Base-by-base conservation (phyloP, 2,797 vertebrate species). In the Sebastes hubbsi region DNA sequence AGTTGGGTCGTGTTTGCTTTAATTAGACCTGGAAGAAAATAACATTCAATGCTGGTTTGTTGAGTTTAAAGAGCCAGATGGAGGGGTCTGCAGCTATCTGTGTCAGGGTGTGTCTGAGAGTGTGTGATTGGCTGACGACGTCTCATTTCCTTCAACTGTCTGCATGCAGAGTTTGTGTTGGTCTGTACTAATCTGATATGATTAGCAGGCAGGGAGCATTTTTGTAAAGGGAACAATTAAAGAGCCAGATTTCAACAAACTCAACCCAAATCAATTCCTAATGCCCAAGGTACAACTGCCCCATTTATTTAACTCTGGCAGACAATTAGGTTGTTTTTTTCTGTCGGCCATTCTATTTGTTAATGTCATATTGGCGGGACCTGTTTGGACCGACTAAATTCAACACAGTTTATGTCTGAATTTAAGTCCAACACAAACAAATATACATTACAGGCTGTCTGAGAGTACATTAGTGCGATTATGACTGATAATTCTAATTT, bases 251-350 rank as follows among this genome's bases (percentile, higher is more conserved):
- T 86, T 84, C 75, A 65, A 58, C 29, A 56, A 79, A 72, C 54
- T 71, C 60, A 80, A 69, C 30, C 6, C 14, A 76, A 80, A 82
- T 87, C 63, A 82, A 81, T 74, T 78, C 29, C 16, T 70, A 65
- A 76, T 27, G 67, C 49, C 56, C 5, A 59, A 65, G 67, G 56
- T 72, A 65, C 24, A 85, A 70, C 29, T 77, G 72, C 22, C 46
- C 34, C 4, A 22, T 75, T 81, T 63, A 32, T 79, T 69, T 58
- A 34, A 70, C 38, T 72, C 34, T 75, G 18, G 58, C 70, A 69
- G 62, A 65, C 70, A 64, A 61, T 74, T 69, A 24, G 22, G 24
- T 22, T 72, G 59, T 52, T 24, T 22, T 12, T 10, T 71, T 60
- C 38, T 34, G 13, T 29, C 20, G 2, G 25, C 25, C 32, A 46